Percentiles rank a stretch among this genome's conserved stretches.
Evolutionary conservation across 2,113 vertebrate genomes (phyloP).

Genomic region (Orycteropus afer): DNA sequence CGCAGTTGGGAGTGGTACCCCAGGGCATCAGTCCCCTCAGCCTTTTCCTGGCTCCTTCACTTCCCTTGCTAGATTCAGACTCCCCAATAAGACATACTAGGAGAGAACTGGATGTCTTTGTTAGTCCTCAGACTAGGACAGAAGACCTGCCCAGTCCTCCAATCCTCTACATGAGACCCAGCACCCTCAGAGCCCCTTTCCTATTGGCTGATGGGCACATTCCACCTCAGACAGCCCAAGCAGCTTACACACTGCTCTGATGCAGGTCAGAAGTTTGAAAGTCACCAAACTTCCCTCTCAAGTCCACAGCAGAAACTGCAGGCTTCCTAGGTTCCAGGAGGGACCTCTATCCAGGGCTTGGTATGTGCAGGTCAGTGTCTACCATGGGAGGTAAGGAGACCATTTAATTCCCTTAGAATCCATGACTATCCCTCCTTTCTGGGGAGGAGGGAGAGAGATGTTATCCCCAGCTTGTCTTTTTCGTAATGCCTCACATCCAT

Average conservation of each 20-base stretch:
- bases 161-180: background rate
- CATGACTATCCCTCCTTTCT: too few relatives aligned
- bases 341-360: background rate
- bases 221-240: background rate
- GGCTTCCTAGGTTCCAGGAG: background rate
- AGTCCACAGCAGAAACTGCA: too few relatives aligned
- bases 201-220: background rate
- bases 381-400: background rate
- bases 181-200: background rate
- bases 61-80: background rate
- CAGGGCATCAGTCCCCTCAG: background rate
- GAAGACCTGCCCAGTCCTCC: background rate
- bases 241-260: background rate
- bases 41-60: background rate
- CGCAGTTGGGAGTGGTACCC: background rate
- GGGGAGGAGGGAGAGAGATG: background rate
- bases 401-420: background rate
- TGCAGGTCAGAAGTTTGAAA: background rate
- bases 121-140: background rate
- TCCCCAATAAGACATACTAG: background rate
- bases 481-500: background rate
- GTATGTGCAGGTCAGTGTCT: background rate
- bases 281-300: background rate
- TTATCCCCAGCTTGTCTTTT: background rate
- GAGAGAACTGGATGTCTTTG: background rate